These are phyloP conservation scores for Pectinophora gossypiella DNA, from an alignment of 1,140 invertebrate species.

Conservation along the genomic window DNA sequence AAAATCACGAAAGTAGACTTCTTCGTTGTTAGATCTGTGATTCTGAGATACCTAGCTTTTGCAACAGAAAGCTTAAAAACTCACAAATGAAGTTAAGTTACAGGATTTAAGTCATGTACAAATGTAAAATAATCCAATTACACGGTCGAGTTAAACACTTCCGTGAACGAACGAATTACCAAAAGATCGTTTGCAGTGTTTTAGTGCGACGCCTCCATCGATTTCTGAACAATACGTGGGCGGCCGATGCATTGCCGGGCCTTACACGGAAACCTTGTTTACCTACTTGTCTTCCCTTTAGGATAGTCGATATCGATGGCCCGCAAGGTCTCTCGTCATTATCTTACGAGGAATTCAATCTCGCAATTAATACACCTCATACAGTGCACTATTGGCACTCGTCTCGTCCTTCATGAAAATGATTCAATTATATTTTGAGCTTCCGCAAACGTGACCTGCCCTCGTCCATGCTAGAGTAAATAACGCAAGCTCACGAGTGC, in stretches of 20 bases:
- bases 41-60: not conserved
- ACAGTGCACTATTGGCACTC: not conserved
- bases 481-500: constrained; percentile 24
- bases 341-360: constrained; percentile 25
- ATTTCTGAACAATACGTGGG: constrained; percentile 52
- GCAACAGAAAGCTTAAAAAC: no score
- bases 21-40: no score
- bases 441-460: constrained; percentile 33
- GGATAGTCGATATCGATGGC: constrained; percentile 44
- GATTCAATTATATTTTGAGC: constrained; percentile 26
- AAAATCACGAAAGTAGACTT: no score
- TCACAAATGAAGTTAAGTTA: no score
- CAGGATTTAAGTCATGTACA: no score
- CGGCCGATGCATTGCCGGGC: constrained; percentile 59
- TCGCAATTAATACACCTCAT: constrained; percentile 19
- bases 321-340: constrained; percentile 42
- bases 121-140: constrained; percentile 40
- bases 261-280: constrained; percentile 59
- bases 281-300: constrained; percentile 59
- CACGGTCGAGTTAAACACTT: constrained; percentile 49
- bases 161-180: constrained; percentile 54
- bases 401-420: constrained; percentile 27
- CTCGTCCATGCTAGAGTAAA: constrained; percentile 12
- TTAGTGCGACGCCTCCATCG: constrained; percentile 48
- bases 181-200: constrained; percentile 56